phyloP scores from a whole-genome alignment of 1,140 invertebrate species.

The Drosophila bocki region DNA sequence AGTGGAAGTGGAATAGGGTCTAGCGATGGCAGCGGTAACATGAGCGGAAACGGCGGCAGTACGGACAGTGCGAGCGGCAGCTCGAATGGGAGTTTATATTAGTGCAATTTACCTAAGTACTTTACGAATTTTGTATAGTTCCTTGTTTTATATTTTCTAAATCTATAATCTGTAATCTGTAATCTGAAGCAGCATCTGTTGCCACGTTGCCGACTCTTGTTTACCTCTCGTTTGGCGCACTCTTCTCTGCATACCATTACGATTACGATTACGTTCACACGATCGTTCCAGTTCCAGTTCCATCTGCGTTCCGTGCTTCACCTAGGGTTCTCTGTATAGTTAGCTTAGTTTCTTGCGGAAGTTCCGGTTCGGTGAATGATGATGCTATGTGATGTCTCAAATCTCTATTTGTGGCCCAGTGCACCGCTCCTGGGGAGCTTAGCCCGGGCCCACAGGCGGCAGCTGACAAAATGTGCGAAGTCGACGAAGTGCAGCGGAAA shows the following conservation, averaged over 20 bases:
- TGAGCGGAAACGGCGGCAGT: constrained; percentile 35
- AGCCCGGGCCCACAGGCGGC: constrained; percentile 25
- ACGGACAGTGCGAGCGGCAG: constrained; percentile 48
- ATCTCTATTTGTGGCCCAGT: constrained; percentile 78
- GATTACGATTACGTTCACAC: constrained; percentile 46
- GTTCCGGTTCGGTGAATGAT: constrained; percentile 73
- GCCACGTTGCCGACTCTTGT: constrained; percentile 54
- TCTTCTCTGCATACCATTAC: constrained; percentile 54
- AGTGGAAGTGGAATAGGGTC: constrained; percentile 28
- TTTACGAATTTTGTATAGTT: constrained; percentile 84
- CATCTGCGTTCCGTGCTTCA: constrained; percentile 67
- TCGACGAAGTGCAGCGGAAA: constrained; percentile 63
- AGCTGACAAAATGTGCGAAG: constrained; percentile 45
- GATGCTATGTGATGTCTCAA: constrained; percentile 82
- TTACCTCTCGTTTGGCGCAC: constrained; percentile 58
- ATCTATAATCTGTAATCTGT: constrained; percentile 65
- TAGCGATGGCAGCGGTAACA: constrained; percentile 27
- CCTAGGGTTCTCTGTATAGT: constrained; percentile 76
- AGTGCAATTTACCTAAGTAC: constrained; percentile 79
- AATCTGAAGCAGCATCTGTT: constrained; percentile 54
- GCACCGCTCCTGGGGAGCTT: constrained; percentile 68
- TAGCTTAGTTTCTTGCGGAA: constrained; percentile 71
- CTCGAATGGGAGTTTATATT: constrained; percentile 68
- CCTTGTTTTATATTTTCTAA: constrained; percentile 79
- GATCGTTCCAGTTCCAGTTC: constrained; percentile 63